phyloP scores from a whole-genome alignment of 2,888 invertebrate species.

The Alitta virens region DNA sequence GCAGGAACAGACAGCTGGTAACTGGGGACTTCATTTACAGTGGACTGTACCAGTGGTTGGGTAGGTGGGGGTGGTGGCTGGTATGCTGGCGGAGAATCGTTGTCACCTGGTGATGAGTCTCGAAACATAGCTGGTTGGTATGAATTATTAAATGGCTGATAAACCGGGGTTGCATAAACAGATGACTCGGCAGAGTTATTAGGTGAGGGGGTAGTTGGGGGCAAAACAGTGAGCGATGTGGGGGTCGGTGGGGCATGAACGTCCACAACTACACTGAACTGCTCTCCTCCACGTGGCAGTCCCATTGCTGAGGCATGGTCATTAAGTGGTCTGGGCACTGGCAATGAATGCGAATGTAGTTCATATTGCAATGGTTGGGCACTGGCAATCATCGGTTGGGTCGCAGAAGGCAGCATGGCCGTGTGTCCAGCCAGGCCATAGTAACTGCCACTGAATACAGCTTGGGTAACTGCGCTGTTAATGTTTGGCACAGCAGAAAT shows the following conservation, averaged over 20 bases:
- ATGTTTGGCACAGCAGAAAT: background rate
- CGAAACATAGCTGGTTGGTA: too few species aligned
- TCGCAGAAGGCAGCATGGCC: too few species aligned
- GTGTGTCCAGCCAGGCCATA: background rate
- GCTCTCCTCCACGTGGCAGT: background rate
- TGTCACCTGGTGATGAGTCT: background rate
- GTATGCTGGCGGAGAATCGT: background rate
- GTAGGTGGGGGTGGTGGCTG: background rate
- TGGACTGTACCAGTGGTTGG: too few species aligned
- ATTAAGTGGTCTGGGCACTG: background rate
- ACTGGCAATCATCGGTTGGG: too few species aligned
- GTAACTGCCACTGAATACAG: background rate
- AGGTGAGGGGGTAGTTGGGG: constrained; percentile 3
- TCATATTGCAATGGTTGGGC: too few species aligned
- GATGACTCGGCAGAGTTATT: background rate
- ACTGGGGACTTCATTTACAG: too few species aligned
- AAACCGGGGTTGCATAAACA: too few species aligned
- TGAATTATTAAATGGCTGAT: too few species aligned
- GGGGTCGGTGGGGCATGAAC: constrained; percentile 1
- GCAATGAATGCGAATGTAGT: too few species aligned
- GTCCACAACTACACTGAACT: constrained; percentile 6
- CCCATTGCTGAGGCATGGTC: too few species aligned
- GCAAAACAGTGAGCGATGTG: constrained; percentile 11
- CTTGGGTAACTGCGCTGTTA: background rate
- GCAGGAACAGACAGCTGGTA: too few species aligned